phyloP scores from a whole-genome alignment of 2,888 invertebrate species.

The Oegoconia quadripuncta region DNA sequence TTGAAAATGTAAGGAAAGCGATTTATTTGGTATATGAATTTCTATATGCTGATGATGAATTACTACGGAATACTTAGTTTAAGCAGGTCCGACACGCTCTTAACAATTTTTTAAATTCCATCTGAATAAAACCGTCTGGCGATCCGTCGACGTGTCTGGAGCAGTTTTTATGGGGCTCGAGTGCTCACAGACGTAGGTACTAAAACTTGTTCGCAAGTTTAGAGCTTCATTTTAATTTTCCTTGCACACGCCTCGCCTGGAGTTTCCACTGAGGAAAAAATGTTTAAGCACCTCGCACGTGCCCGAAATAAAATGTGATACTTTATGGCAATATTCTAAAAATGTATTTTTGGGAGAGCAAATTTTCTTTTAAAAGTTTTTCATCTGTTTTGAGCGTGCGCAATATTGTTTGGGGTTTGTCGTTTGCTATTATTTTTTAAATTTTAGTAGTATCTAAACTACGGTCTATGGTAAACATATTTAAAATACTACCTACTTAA shows the following conservation, averaged over 20 bases:
- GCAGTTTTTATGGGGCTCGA: constrained; percentile 57
- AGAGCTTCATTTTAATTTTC: constrained; percentile 75
- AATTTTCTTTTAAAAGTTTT: no score
- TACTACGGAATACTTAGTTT: no score
- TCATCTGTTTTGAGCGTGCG: no score
- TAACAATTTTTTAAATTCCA: constrained; percentile 33
- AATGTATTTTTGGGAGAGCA: background rate
- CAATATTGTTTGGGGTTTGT: no score
- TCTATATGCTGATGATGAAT: no score
- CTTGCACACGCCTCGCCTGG: constrained; percentile 39
- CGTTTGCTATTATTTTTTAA: no score
- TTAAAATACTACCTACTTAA: no score
- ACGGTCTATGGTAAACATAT: no score
- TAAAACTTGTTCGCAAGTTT: constrained; percentile 68
- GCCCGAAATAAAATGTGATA: constrained; percentile 54
- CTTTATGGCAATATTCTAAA: constrained; percentile 34
- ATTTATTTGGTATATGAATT: no score
- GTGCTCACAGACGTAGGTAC: constrained; percentile 54
- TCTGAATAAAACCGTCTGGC: constrained; percentile 57
- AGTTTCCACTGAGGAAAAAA: constrained; percentile 47
- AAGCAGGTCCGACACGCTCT: constrained; percentile 21
- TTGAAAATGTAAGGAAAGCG: no score
- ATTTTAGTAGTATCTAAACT: no score
- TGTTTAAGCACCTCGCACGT: constrained; percentile 54
- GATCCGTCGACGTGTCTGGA: constrained; percentile 53